Base-by-base conservation (phyloP, 2,113 vertebrate species). In the Larimichthys crocea region DNA sequence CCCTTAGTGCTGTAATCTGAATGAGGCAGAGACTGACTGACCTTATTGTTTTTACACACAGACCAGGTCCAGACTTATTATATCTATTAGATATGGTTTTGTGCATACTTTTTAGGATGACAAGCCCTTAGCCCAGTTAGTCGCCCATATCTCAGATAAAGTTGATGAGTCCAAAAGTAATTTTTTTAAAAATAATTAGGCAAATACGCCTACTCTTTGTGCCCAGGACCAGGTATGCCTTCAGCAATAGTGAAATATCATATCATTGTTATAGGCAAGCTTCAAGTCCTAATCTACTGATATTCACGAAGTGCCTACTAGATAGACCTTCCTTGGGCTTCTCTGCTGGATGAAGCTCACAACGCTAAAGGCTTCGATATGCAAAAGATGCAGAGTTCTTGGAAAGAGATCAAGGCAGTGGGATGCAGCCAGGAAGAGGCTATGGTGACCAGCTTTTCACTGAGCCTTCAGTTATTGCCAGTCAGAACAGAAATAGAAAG, bases 61-160 rank as follows among this genome's bases (percentile, higher is more conserved):
- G 16, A 49, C 67, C 24, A 31, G 17, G 22, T 71, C n/a, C 40
- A 19, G 49, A 35, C 52, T 26, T 46, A n/a, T 72, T 20, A 55
- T 22, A 68, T 68, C 52, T 65, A 14, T 64, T 16, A 29, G 35
- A 53, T 0, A n/a, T 82, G 31, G 59, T 55, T 74, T 63, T 20
- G 5, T 16, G 9, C 57, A 42, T 31, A 14, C 71, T 76, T 15
- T 71, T 59, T 1, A 22, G 44, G 20, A 24, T 56, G 8, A 49
- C 8, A 2, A 60, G 24, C 24, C 42, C 60, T 65, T 5, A 29
- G n/a, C 46, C 3, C 40, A 3, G 50, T 20, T 57, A 14, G 24
- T 44, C 56, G 11, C 46, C 29, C 12, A 16, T 6, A 63, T 59
- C 44, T 42, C 9, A 40, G 4, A 19, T 2, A 16, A 3, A 80